Conservation (phyloP, 1,140 invertebrate species). For the Zaprionus lachaisei region DNA sequence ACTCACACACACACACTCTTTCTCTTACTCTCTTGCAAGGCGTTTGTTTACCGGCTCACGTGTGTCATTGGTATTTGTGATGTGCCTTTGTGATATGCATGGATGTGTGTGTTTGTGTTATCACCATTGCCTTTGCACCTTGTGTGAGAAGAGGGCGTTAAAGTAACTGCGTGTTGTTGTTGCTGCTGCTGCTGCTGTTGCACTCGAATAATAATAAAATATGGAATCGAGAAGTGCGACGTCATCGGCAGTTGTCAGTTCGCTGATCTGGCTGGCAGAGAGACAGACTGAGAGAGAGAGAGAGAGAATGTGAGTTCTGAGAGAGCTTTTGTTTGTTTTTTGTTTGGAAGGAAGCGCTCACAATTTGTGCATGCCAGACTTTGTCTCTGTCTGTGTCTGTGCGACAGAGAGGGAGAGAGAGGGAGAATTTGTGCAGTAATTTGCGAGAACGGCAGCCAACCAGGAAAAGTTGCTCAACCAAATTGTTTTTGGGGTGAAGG, state of each 20-base stretch:
- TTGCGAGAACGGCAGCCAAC: slow-evolving; percentile 45
- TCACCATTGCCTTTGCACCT: slow-evolving; percentile 70
- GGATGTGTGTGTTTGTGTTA: slow-evolving; percentile 43
- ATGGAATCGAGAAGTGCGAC: slow-evolving; percentile 68
- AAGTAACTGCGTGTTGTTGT: slow-evolving; percentile 20
- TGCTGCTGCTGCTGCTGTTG: slow-evolving; percentile 25
- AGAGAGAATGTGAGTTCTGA: slow-evolving; percentile 28
- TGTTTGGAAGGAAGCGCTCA: slow-evolving; percentile 55
- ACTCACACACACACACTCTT: not conserved
- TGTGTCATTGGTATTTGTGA: slow-evolving; percentile 12
- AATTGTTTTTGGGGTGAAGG: slow-evolving; percentile 69
- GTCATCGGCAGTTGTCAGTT: slow-evolving; percentile 66
- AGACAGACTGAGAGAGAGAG: slow-evolving; percentile 35
- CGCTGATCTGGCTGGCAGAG: slow-evolving; percentile 65
- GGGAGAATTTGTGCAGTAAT: slow-evolving; percentile 10
- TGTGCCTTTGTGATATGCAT: slow-evolving; percentile 12
- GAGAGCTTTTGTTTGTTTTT: slow-evolving; percentile 61
- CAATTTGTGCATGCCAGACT: slow-evolving; percentile 23
- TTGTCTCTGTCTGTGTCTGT: not conserved
- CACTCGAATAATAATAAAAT: slow-evolving; percentile 58
- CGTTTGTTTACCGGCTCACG: slow-evolving; percentile 71
- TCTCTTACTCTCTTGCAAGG: slow-evolving; percentile 15
- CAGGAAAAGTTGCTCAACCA: slow-evolving; percentile 73
- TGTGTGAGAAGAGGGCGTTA: slow-evolving; percentile 32
- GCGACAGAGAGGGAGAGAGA: not conserved